Evolutionary conservation across 2,113 vertebrate genomes (phyloP).

Genomic region (Crotalus viridis): DNA sequence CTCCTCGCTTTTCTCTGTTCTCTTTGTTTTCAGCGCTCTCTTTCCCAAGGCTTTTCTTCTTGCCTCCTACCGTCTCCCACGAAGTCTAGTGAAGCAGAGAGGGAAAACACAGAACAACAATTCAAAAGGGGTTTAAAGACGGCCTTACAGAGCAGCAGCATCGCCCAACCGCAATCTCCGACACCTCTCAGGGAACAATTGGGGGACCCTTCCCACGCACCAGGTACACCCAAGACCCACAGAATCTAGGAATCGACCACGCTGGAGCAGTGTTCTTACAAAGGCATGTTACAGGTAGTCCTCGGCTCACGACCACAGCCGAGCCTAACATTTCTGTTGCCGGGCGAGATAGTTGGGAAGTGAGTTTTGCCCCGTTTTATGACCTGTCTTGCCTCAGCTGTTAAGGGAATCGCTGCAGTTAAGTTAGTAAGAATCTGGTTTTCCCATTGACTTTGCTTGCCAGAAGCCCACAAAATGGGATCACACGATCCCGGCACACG

Average conservation of each 20-base stretch:
- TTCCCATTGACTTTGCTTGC: too few relatives aligned
- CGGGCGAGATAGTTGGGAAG: background rate
- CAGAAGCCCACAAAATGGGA: too few relatives aligned
- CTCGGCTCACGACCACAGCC: background rate
- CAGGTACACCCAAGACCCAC: background rate
- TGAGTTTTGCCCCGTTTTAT: background rate
- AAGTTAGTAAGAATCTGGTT: too few relatives aligned
- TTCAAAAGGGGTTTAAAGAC: conserved; percentile 24
- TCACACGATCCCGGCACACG: too few relatives aligned
- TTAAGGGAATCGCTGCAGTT: too few relatives aligned
- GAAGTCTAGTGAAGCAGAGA: conserved; percentile 79
- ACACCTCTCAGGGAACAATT: background rate
- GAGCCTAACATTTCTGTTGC: background rate
- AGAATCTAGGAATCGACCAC: background rate
- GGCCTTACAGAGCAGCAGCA: background rate
- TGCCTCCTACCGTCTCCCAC: conserved; percentile 97
- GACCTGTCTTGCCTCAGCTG: too few relatives aligned
- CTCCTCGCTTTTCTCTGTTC: conserved; percentile 85
- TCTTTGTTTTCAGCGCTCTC: conserved; percentile 90
- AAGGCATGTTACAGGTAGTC: background rate
- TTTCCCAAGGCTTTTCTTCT: conserved; percentile 90
- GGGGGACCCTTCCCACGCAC: accelerated
- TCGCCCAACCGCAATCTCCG: background rate
- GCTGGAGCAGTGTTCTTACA: background rate
- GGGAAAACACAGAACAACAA: conserved; percentile 43